Evolutionary conservation across 2,888 invertebrate species (phyloP).

Genomic region (Apamea anceps): DNA sequence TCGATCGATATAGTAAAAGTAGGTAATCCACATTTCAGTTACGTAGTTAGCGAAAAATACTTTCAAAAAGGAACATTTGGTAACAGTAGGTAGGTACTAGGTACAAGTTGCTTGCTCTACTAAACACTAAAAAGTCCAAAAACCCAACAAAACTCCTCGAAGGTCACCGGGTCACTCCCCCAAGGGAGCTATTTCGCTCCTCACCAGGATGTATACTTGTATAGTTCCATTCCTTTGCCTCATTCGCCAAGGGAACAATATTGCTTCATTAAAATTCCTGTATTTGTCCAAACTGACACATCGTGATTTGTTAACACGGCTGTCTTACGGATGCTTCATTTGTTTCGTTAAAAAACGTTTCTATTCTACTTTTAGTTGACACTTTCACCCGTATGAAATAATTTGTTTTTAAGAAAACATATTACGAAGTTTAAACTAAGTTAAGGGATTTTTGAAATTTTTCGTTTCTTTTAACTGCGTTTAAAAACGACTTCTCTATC

Average conservation of each 20-base stretch:
- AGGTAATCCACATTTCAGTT: not conserved
- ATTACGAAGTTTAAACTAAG: not conserved
- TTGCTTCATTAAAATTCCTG: conserved; percentile 87
- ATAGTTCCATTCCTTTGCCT: conserved; percentile 46
- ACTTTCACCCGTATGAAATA: conserved; percentile 47
- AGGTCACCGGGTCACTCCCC: conserved; percentile 66
- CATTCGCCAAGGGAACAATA: conserved; percentile 72
- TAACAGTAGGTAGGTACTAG: not conserved
- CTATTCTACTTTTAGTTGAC: conserved; percentile 55
- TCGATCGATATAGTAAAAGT: not conserved
- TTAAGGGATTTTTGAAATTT: not conserved
- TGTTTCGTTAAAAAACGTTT: conserved; percentile 62
- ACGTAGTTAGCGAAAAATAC: not conserved
- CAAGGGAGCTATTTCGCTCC: conserved; percentile 55
- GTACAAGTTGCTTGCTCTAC: not conserved
- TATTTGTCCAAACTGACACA: conserved; percentile 82
- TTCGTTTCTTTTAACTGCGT: not conserved
- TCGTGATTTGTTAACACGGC: conserved; percentile 83
- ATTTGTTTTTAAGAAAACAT: conserved; percentile 24
- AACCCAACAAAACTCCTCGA: conserved; percentile 34
- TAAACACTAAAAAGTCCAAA: conserved; percentile 27
- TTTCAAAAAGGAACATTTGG: not conserved
- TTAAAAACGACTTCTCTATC: not conserved
- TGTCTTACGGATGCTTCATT: conserved; percentile 70
- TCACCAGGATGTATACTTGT: conserved; percentile 52